Conservation (phyloP, 2,888 invertebrate genomes). For the Epinotia brunnichana region DNA sequence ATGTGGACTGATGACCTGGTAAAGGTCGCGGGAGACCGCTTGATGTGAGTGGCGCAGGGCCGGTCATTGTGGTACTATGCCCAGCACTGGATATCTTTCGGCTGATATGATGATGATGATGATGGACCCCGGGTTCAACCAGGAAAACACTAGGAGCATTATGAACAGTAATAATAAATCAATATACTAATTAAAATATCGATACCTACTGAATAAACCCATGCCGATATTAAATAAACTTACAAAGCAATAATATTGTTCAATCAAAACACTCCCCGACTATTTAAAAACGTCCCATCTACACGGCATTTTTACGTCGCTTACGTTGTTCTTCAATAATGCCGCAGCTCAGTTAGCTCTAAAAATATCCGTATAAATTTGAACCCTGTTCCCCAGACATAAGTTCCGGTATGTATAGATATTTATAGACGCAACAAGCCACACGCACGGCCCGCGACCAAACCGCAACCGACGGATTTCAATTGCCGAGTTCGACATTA, state of each 20-base stretch:
- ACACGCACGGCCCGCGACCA: neutral
- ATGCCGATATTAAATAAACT: neutral
- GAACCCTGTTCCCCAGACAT: neutral
- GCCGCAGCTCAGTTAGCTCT: neutral
- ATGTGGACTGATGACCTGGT: no score
- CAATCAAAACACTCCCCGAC: neutral
- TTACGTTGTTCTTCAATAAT: neutral
- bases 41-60: no score
- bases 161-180: neutral
- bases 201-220: neutral
- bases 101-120: no score
- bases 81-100: no score
- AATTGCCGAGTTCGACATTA: constrained; percentile 24
- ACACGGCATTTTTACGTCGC: neutral
- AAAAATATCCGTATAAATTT: neutral
- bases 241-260: neutral
- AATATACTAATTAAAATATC: neutral
- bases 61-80: no score
- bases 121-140: no score
- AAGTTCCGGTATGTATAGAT: neutral
- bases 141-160: no score
- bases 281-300: neutral
- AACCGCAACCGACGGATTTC: constrained; percentile 32
- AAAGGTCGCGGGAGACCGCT: no score
- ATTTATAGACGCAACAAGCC: neutral